These are phyloP conservation scores for Drosophila meridiana DNA, from an alignment of 2,888 invertebrate species.

Conservation along the genomic window DNA sequence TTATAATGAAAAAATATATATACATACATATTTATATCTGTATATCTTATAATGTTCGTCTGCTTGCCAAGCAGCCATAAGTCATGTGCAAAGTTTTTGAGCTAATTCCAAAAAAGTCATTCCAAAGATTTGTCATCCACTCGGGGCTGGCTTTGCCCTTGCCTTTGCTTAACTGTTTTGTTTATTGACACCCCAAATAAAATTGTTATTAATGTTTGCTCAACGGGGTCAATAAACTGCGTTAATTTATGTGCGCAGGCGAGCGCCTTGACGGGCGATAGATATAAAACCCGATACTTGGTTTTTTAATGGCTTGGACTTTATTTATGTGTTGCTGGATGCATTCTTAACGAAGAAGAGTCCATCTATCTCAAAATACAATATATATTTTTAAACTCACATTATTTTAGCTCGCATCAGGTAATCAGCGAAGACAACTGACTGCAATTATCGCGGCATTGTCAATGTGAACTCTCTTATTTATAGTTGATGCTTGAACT, in stretches of 20 bases:
- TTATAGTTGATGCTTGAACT: background rate
- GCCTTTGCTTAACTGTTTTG: conserved; percentile 11
- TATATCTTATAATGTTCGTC: background rate
- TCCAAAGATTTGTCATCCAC: conserved; percentile 36
- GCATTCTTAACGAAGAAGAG: conserved; percentile 19
- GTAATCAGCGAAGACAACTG: background rate
- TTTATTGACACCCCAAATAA: conserved; percentile 42
- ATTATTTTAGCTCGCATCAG: background rate
- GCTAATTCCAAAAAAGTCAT: conserved; percentile 49
- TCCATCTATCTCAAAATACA: background rate
- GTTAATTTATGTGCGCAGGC: conserved; percentile 52
- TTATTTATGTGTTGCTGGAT: conserved; percentile 32
- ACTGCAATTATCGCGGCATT: background rate
- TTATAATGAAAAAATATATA: background rate
- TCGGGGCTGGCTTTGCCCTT: background rate
- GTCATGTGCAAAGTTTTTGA: conserved; percentile 30
- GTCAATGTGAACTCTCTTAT: background rate
- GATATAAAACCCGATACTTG: conserved; percentile 13
- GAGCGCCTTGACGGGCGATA: background rate
- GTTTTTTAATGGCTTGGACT: conserved; percentile 40
- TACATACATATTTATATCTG: background rate
- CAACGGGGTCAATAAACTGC: conserved; percentile 46
- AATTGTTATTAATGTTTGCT: conserved; percentile 44
- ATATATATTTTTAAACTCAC: background rate
- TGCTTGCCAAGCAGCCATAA: conserved; percentile 19